Evolutionary conservation across 2,113 vertebrate genomes (phyloP).

Genomic region (Myotis brandtii): DNA sequence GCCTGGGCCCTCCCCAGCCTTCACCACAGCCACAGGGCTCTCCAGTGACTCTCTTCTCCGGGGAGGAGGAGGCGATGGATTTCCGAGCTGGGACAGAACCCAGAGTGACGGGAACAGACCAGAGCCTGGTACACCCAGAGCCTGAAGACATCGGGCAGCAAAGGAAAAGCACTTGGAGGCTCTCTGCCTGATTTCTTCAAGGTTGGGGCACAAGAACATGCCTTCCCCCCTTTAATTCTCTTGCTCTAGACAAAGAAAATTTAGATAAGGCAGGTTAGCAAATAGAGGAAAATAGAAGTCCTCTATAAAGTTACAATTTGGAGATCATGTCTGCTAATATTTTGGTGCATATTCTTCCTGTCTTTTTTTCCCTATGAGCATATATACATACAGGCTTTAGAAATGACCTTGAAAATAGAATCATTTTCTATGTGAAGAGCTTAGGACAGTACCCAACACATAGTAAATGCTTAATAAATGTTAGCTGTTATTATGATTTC

Average conservation of each 20-base stretch:
- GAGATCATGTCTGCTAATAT: not conserved
- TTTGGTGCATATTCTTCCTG: not conserved
- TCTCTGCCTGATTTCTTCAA: constrained; percentile 34
- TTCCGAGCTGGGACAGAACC: not conserved
- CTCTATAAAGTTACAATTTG: not conserved
- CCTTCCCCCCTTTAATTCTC: not conserved
- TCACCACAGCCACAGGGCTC: not conserved
- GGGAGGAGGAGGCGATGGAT: not conserved
- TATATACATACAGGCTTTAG: not conserved
- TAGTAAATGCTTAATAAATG: not conserved
- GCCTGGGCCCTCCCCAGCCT: not conserved
- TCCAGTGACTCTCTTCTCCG: not conserved
- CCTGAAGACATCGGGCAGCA: not conserved
- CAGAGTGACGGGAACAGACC: not conserved
- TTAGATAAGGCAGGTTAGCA: not conserved
- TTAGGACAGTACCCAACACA: not conserved
- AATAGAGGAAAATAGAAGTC: not conserved
- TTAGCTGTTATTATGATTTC: not conserved
- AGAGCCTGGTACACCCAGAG: not conserved
- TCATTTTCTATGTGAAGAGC: not conserved
- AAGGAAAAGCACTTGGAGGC: not conserved
- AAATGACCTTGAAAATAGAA: not conserved
- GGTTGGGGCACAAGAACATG: not conserved
- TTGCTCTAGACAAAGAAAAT: not conserved
- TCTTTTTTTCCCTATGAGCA: not conserved